phyloP scores from a whole-genome alignment of 2,888 invertebrate species.

The Antheraea assamensis region DNA sequence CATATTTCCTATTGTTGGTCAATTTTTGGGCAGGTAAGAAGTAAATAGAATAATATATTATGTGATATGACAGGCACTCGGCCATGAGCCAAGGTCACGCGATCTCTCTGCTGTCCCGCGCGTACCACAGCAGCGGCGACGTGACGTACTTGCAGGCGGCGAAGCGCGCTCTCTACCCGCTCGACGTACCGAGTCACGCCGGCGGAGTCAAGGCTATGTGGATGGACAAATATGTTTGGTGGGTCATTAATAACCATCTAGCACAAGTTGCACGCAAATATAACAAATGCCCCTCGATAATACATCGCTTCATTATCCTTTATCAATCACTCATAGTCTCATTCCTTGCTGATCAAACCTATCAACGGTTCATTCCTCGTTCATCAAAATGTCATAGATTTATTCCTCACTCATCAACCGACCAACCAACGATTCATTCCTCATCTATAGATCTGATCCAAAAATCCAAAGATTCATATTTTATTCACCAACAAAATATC shows the following conservation, averaged over 20 bases:
- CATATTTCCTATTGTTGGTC: too few species aligned
- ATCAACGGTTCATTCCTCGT: too few species aligned
- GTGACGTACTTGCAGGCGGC: slow-evolving; percentile 91
- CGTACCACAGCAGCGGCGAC: slow-evolving; percentile 92
- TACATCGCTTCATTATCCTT: not conserved
- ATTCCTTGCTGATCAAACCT: too few species aligned
- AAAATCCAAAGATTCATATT: too few species aligned
- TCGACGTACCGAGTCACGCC: slow-evolving; percentile 86
- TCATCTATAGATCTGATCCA: too few species aligned
- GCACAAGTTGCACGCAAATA: not conserved
- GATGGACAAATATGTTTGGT: slow-evolving; percentile 94
- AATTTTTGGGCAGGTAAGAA: too few species aligned
- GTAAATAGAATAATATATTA: too few species aligned
- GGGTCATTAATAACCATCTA: slow-evolving; percentile 45
- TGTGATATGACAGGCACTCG: slow-evolving; percentile 85
- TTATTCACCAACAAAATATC: too few species aligned
- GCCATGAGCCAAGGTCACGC: slow-evolving; percentile 99
- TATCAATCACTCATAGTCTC: not conserved
- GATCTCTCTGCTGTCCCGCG: slow-evolving; percentile 96
- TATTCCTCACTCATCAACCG: too few species aligned
- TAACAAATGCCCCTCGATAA: not conserved
- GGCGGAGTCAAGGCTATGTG: slow-evolving; percentile 94
- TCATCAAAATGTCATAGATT: too few species aligned
- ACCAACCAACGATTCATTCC: too few species aligned
- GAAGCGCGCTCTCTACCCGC: slow-evolving; percentile 89